Base-by-base conservation (phyloP, 2,888 invertebrate species). In the Parasteatoda lunata region DNA sequence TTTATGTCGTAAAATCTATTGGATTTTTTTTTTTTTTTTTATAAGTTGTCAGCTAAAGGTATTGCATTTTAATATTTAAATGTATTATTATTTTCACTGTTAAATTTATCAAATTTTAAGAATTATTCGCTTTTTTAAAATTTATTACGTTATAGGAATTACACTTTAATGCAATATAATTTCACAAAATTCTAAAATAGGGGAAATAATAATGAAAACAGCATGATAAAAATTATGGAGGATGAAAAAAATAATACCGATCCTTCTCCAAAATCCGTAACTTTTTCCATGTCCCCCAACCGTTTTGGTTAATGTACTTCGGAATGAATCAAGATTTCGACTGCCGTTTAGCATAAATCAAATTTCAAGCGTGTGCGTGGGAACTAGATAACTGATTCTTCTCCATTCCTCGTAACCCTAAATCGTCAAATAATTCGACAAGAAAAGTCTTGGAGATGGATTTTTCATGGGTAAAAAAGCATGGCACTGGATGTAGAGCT, bases 341-440 rank as follows among this genome's bases (percentile, higher is more conserved):
- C 78, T 84, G 84, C 84, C 84, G 73, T 78, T 84, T 84, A 84
- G 66, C 84, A 84, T 84, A 84, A 84, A 84, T 84, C 84, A 84
- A 72, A 84, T 78, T 72, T 69, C 83, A 30, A 30, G 66, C 69
- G 15, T 64, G 75, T 51, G 54, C 66, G 73, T 72, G 84, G 72
- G 84, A 84, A 84, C 72, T 68, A 84, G 83, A 84, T 84, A 84
- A 84, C 71, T 72, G 52, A n/a, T 5, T 52, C 15, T 48, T 11
- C 52, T 66, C 52, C 82, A 13, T 45, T 51, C 64, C 45, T 66
- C 52, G 76, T n/a, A n/a, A 49, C 71, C 49, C 48, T 59, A 76
- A 80, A 80, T 80, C 80, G 80, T 68, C 72, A 65, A 70, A 69
- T 64, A 75, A 82, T 82, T 76, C 76, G 48, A 72, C 71, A 75